A percentile compares a stretch with the other conserved stretches of the same genome.
Evolutionary conservation across 2,797 vertebrate genomes (phyloP).

Genomic region (Momotus momota): DNA sequence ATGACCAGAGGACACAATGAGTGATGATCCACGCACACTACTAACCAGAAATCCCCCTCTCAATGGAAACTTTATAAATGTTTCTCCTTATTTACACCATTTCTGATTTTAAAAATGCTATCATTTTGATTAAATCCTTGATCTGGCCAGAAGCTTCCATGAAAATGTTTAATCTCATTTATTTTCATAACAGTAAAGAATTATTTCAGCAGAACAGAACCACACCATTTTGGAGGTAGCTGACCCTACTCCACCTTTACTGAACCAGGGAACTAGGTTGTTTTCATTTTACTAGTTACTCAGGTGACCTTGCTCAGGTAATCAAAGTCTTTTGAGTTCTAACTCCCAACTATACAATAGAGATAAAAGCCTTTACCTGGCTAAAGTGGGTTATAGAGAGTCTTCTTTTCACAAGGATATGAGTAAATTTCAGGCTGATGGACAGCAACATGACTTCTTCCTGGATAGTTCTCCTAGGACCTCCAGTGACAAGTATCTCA

Average conservation of each 20-base stretch:
- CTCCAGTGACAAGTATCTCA: neutral
- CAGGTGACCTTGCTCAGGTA: neutral
- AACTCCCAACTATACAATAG: neutral
- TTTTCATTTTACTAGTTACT: neutral
- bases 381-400: neutral
- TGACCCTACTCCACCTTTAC: neutral
- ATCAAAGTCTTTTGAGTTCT: neutral
- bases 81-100: neutral
- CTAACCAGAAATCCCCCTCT: neutral
- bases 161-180: neutral
- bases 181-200: neutral
- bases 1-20: rapidly evolving
- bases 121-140: neutral
- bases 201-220: neutral
- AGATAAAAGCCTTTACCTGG: neutral
- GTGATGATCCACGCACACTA: rapidly evolving
- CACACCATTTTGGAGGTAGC: rapidly evolving
- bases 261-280: neutral
- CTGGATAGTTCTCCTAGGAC: neutral
- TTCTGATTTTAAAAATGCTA: neutral
- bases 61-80: neutral
- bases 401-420: neutral
- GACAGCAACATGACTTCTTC: neutral
- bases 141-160: neutral
- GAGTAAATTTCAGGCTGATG: neutral